Percentiles rank a stretch among this genome's conserved stretches.
These are phyloP conservation scores for Hippopotamyrus pictus DNA, from an alignment of 2,797 vertebrate species.

Conservation along the genomic window DNA sequence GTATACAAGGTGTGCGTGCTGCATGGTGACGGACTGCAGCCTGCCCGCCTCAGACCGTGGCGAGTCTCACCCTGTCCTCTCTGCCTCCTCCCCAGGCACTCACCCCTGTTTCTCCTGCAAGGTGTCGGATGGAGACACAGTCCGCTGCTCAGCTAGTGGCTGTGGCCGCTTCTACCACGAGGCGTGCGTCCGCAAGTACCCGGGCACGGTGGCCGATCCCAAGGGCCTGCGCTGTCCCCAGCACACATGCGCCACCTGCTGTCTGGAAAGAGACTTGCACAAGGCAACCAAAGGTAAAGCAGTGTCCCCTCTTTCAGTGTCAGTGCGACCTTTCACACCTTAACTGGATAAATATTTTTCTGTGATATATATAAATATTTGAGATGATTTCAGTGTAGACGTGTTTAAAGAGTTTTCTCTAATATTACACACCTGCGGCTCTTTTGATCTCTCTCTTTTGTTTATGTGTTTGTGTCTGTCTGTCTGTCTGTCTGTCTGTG, in stretches of 20 bases:
- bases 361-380: neutral
- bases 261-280: constrained; percentile 82
- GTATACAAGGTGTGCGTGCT: neutral
- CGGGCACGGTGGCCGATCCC: constrained; percentile 64
- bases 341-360: neutral
- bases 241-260: constrained; percentile 88
- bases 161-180: constrained; percentile 94
- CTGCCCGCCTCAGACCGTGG: neutral
- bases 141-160: constrained; percentile 73
- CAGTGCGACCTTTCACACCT: neutral
- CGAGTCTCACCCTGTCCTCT: constrained; percentile 7
- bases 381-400: neutral
- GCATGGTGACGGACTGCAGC: neutral
- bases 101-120: constrained; percentile 96
- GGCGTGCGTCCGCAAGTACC: constrained; percentile 77
- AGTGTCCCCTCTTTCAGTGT: neutral
- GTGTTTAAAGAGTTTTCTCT: neutral
- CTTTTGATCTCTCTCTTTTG: neutral
- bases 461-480: no score
- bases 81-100: constrained; percentile 59
- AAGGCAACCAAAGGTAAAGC: constrained; percentile 84
- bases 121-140: constrained; percentile 64
- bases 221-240: constrained; percentile 89
- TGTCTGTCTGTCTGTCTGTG: no score
- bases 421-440: neutral